phyloP scores from a whole-genome alignment of 1,140 invertebrate species.

The Bombus sibiricus region DNA sequence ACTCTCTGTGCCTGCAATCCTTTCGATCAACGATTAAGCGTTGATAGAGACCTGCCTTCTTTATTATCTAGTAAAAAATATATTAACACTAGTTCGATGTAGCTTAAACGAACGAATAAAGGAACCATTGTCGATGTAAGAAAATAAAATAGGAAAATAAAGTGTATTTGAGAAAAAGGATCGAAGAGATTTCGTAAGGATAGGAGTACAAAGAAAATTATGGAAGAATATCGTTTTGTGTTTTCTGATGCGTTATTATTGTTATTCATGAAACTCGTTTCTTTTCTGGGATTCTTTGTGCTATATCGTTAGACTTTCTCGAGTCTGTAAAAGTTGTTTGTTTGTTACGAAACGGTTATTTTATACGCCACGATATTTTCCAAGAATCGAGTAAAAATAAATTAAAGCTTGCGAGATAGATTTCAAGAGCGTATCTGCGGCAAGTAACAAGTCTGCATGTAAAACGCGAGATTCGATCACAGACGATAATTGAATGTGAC shows the following conservation, averaged over 20 bases:
- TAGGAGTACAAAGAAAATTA: neutral
- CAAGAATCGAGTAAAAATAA: neutral
- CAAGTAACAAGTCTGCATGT: neutral
- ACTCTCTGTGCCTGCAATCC: neutral
- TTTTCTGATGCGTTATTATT: neutral
- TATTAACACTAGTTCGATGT: slow-evolving; percentile 12
- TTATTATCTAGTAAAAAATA: slow-evolving; percentile 29
- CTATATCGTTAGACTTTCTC: too few species aligned
- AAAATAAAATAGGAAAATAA: neutral
- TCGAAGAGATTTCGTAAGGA: neutral
- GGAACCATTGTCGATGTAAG: slow-evolving; percentile 6
- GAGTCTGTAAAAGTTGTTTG: too few species aligned
- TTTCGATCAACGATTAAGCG: neutral
- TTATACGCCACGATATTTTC: neutral
- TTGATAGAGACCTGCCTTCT: slow-evolving; percentile 20
- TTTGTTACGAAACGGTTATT: neutral
- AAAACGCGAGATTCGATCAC: slow-evolving; percentile 2
- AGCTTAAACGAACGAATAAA: slow-evolving; percentile 1
- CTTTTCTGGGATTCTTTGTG: neutral
- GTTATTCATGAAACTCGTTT: neutral
- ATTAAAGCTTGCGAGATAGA: neutral
- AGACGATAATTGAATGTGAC: slow-evolving; percentile 22
- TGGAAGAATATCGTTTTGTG: slow-evolving; percentile 1
- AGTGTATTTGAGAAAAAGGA: neutral
- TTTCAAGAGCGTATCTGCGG: neutral